These are phyloP conservation scores for Oxyruncus cristatus DNA, from an alignment of 2,113 vertebrate species.

Conservation along the genomic window DNA sequence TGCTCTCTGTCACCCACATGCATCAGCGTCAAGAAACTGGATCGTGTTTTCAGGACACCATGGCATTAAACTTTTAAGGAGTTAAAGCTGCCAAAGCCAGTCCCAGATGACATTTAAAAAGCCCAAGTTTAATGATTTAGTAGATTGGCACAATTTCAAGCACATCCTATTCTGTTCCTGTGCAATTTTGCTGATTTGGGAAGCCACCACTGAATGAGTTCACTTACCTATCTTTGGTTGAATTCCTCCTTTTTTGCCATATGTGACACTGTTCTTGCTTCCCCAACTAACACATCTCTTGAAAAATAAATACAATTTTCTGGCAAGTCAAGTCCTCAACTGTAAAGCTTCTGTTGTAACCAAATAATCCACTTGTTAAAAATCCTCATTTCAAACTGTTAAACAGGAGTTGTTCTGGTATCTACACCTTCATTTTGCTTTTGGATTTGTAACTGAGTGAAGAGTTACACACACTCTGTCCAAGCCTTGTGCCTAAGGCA, in stretches of 20 bases:
- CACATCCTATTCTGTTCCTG: background rate
- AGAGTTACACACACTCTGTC: background rate
- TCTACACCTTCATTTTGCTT: background rate
- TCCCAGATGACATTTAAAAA: slow-evolving; percentile 13
- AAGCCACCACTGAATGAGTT: background rate
- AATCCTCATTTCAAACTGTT: background rate
- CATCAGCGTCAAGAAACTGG: background rate
- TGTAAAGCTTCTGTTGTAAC: background rate
- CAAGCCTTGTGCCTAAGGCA: background rate
- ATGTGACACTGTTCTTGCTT: background rate
- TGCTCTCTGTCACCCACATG: background rate
- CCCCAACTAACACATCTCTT: background rate
- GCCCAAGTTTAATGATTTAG: slow-evolving; percentile 40
- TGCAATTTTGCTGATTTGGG: background rate
- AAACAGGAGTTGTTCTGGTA: background rate
- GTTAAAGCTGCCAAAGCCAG: slow-evolving; percentile 43
- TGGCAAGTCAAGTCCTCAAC: background rate
- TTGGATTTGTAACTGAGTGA: background rate
- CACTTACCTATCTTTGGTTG: background rate
- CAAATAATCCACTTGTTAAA: background rate
- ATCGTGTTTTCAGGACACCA: slow-evolving; percentile 37
- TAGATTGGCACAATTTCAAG: background rate
- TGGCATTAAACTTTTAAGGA: slow-evolving; percentile 57
- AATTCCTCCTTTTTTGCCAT: background rate
- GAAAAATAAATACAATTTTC: background rate